Evolutionary conservation across 2,113 vertebrate genomes (phyloP), one percentile per base, ranked within the genome.

Genomic region (Calyptommatus sinebrachiatus): DNA sequence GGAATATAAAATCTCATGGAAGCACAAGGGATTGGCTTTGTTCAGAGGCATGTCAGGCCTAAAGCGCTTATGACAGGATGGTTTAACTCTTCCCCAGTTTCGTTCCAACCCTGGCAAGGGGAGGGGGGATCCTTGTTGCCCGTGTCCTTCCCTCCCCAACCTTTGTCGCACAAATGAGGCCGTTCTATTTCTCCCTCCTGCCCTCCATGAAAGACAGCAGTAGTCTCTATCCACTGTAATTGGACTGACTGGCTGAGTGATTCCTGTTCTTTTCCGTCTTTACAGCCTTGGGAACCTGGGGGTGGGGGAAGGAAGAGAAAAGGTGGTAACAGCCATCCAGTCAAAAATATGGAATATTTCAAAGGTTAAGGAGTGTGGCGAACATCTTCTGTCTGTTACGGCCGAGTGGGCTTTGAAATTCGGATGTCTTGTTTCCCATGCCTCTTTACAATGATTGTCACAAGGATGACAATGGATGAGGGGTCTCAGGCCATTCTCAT

Each of bases 191-290:
- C 65, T 85, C n/a, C 57, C 62, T 90, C 79, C 70, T 83, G 76
- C 73, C 62, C 77, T 84, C 84, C 0, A 0, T 87, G 87, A 91
- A 91, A 90, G 91, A 89, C 85, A 86, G 85, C 72, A 76, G 61
- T 86, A 87, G 70, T 74, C 77, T 87, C 81, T 3, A 0, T 84
- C 78, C 75, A 77, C 85, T 69, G 79, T 92, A 92, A 92, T 89
- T 91, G 89, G 87, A 89, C 73, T 90, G 90, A 88, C 82, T 90
- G 91, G 83, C 82, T 92, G 89, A 87, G 81, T 92, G 91, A 85
- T 86, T 88, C 82, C 77, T 78, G 65, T 88, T 88, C 82, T 89
- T 60, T 60, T 20, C 76, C 84, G 77, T 86, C 1, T 63, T 1
- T 87, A 81, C 67, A 88, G 82, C 82, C 79, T 67, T 87, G 72